Conservation (phyloP, 1,140 invertebrate genomes). For the Aphidius ervi region DNA sequence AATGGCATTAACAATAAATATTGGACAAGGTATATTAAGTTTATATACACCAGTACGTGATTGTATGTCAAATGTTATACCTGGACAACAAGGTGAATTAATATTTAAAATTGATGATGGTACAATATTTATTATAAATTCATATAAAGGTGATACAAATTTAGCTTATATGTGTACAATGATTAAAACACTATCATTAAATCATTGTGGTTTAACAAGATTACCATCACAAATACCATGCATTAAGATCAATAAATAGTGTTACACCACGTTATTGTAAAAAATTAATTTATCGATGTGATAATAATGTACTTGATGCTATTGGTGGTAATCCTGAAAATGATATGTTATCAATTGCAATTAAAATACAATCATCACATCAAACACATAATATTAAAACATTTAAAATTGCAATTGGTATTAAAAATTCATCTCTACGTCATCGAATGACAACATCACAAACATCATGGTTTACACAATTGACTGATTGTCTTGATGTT, state of each 20-base stretch:
- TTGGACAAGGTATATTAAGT: constrained; percentile 68
- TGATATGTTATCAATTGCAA: constrained; percentile 72
- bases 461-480: constrained; percentile 77
- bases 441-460: constrained; percentile 64
- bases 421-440: constrained; percentile 73
- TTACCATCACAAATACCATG: constrained; percentile 57
- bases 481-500: constrained; percentile 87
- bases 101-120: constrained; percentile 67
- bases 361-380: constrained; percentile 65
- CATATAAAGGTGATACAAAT: constrained; percentile 69
- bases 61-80: constrained; percentile 64
- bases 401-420: constrained; percentile 74
- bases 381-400: constrained; percentile 65
- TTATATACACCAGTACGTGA: constrained; percentile 71
- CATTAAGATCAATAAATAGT: constrained; percentile 57
- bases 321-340: constrained; percentile 44
- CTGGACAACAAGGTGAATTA: constrained; percentile 74
- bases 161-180: constrained; percentile 75
- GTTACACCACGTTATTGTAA: constrained; percentile 58
- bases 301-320: constrained; percentile 43
- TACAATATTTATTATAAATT: constrained; percentile 72
- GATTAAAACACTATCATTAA: constrained; percentile 63
- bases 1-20: constrained; percentile 64
- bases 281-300: constrained; percentile 63
- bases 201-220: constrained; percentile 67